Base-by-base conservation (phyloP, 2,888 invertebrate genomes). In the Aphodius granarius region DNA sequence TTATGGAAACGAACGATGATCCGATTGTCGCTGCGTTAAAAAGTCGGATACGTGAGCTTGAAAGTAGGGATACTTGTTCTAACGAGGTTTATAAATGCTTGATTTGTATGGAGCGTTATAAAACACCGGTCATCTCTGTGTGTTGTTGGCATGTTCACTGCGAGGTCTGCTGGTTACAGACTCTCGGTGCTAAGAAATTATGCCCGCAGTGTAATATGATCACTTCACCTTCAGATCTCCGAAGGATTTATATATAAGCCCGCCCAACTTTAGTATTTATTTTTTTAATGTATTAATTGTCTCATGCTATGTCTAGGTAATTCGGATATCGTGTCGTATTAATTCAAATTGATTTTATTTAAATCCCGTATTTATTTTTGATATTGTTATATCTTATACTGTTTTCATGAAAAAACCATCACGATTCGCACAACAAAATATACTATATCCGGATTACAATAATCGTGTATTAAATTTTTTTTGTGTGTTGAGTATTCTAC, bases 101-200 rank as follows among this genome's bases (percentile, higher is more conserved):
- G 73, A 97, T 97, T 80, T 97, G 97, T 84, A 92, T 97, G 89
- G 96, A 95, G 73, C 90, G 92, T 23, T 96, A 96, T 86, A 90
- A 91, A 74, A 95, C 94, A 64, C 97, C 97, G 0, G 94, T 97
- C 5, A 96, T 96, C 73, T 97, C 97, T 0, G 94, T 97, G 77
- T 96, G 96, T 84, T 98, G 98, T 86, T 98, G 97, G 97, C 98
- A 98, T 86, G 97, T 97, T 0, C 95, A 97, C 86, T 98, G 98
- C 84, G 97, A 97, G 89, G 90, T 92, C 79, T 94, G 94, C 84
- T 94, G 94, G 94, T 87, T 93, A 21, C 91, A 91, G 83, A 92
- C 93, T 5, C 82, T 88, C 0, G 94, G 95, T 20, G 94, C 95
- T 0, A 96, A 97, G 88, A 97, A 97, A 85, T 90, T 97, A n/a